Evolutionary conservation across 2,888 invertebrate species (phyloP).

Genomic region (Andrena minutula): DNA sequence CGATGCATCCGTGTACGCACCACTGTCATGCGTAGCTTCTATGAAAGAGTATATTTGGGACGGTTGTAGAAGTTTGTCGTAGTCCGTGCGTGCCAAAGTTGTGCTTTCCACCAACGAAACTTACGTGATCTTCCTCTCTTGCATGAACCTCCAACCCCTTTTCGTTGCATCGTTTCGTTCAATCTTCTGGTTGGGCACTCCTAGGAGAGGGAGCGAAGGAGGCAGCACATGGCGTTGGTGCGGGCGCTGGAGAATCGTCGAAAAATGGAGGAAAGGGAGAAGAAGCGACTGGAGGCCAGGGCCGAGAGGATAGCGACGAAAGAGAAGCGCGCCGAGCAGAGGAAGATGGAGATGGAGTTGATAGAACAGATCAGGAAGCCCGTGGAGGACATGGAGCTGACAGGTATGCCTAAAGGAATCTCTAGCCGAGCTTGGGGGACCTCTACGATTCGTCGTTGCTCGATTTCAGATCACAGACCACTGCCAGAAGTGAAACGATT

Average conservation of each 20-base stretch:
- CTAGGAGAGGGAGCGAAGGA: constrained; percentile 94
- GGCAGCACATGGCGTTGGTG: constrained; percentile 96
- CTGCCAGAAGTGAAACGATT: constrained; percentile 92
- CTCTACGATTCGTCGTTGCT: not conserved
- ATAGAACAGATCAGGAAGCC: constrained; percentile 93
- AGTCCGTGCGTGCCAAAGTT: constrained; percentile 68
- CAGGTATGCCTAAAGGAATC: constrained; percentile 81
- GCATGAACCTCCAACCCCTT: constrained; percentile 49
- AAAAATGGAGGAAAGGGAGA: constrained; percentile 94
- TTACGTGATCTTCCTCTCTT: constrained; percentile 19
- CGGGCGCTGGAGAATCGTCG: constrained; percentile 94
- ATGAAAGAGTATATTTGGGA: constrained; percentile 67
- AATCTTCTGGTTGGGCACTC: constrained; percentile 49
- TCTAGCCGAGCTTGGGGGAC: not conserved
- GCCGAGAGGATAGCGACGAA: constrained; percentile 94
- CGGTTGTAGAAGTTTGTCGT: constrained; percentile 73
- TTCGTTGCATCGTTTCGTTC: constrained; percentile 9
- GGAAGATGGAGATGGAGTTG: constrained; percentile 88
- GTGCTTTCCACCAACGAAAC: constrained; percentile 53
- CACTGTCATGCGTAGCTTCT: constrained; percentile 63
- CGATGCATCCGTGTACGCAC: constrained; percentile 59
- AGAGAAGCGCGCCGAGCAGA: constrained; percentile 93
- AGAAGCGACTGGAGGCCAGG: constrained; percentile 90
- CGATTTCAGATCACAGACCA: constrained; percentile 87
- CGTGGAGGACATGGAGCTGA: constrained; percentile 95